Base-by-base conservation (phyloP, 2,888 invertebrate genomes). In the Lycocerus yunnanus region DNA sequence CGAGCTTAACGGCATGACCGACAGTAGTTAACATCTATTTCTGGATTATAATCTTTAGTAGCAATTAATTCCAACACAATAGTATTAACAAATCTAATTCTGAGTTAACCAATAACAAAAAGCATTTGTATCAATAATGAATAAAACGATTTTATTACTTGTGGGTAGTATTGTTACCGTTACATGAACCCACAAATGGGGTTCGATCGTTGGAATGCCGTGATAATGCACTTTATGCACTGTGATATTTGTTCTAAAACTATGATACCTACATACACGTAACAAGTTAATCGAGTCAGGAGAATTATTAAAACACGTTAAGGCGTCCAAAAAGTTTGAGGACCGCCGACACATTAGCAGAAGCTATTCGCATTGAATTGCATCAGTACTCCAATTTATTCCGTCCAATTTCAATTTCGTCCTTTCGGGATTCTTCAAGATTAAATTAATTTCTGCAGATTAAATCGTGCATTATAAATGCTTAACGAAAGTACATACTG, bases 11-110 rank as follows among this genome's bases (percentile, higher is more conserved):
- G 61, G 73, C 65, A 43, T 66, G 68, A 24, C 72, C 66, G 71
- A 69, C 72, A 72, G 69, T 72, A 74, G 77, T 74, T 77, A 74
- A 71, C 75, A 71, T 72, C 72, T 67, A 72, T 72, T 67, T 20
- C 60, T 69, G 69, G 71, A 77, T 73, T 77, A 75, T 72, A 75
- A 75, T 73, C 68, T 75, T 71, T 66, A 70, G 58, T 70, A 73
- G 72, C 75, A 75, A 75, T 75, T 77, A 77, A 77, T 77, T 71
- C 68, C 66, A 24, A 59, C 24, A 61, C 72, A 61, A 72, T 68
- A 24, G 66, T 58, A 61, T 61, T 67, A 66, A 66, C 71, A 11
- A 66, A 71, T 66, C 66, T 24, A 60, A 59, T 24, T 21, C 24
- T 24, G 59, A 21, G 18, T 58, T 43, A 65, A 24, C 58, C 21